These are phyloP conservation scores for Ceratina calcarata DNA, from an alignment of 1,140 invertebrate genomes.

Conservation along the genomic window DNA sequence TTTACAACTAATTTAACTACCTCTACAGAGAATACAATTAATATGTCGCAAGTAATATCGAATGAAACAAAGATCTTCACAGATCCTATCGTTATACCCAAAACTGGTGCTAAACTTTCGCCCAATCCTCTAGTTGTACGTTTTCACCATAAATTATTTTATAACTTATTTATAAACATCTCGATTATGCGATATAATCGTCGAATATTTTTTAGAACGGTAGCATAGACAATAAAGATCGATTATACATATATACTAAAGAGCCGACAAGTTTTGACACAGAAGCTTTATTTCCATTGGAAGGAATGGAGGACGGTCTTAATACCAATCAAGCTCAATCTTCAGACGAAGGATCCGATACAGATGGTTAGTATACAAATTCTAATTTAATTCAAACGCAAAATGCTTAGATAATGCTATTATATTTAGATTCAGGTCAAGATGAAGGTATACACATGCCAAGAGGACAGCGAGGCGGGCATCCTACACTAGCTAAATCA, in stretches of 20 bases:
- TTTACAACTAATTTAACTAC: conserved; percentile 62
- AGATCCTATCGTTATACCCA: conserved; percentile 55
- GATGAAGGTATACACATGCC: conserved; percentile 79
- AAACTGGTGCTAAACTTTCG: conserved; percentile 51
- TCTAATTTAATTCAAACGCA: conserved; percentile 7
- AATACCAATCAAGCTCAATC: conserved; percentile 62
- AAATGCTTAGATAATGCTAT: background rate
- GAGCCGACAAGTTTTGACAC: conserved; percentile 75
- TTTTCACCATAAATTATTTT: conserved; percentile 6
- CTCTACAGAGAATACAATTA: conserved; percentile 55
- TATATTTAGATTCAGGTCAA: conserved; percentile 74
- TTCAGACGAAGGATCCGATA: conserved; percentile 79
- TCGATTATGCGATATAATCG: background rate
- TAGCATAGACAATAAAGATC: conserved; percentile 58
- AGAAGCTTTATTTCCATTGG: conserved; percentile 80
- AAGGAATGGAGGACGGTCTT: conserved; percentile 79
- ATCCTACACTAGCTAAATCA: conserved; percentile 80
- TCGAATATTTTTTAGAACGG: conserved; percentile 64
- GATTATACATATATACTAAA: conserved; percentile 51
- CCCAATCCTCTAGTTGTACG: conserved; percentile 59
- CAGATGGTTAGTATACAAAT: conserved; percentile 73
- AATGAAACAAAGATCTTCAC: conserved; percentile 40
- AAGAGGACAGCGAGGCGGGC: conserved; percentile 69
- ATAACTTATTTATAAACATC: background rate
- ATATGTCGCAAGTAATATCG: conserved; percentile 46